Conservation (phyloP, 2,888 invertebrate species). For the Gari tellinella region DNA sequence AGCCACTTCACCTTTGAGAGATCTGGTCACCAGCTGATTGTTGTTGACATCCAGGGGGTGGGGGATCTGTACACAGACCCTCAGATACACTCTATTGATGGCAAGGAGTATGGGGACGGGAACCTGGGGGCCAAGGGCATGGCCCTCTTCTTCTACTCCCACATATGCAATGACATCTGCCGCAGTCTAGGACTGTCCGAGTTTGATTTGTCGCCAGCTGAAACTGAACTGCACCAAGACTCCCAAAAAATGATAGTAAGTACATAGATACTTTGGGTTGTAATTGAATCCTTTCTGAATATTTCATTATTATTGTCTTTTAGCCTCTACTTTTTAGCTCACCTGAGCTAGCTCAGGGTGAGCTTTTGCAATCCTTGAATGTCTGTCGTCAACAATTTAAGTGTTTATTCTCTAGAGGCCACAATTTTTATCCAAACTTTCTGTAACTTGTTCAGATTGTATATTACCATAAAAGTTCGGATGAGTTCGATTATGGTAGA, state of each 20-base stretch:
- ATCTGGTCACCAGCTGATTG: constrained; percentile 87
- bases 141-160: constrained; percentile 87
- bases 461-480: no score
- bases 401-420: no score
- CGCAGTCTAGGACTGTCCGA: constrained; percentile 85
- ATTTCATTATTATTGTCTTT: no score
- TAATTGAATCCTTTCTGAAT: neutral
- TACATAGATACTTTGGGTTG: no score
- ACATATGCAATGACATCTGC: constrained; percentile 87
- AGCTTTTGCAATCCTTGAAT: no score
- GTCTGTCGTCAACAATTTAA: no score
- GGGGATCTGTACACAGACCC: constrained; percentile 87
- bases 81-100: constrained; percentile 86
- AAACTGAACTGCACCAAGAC: constrained; percentile 72
- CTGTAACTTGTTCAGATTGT: no score
- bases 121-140: constrained; percentile 87
- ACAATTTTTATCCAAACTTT: no score
- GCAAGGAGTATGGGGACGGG: constrained; percentile 86
- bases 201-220: constrained; percentile 86
- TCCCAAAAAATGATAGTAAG: constrained; percentile 68
- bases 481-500: no score
- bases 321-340: no score
- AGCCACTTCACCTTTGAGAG: constrained; percentile 87
- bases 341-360: no score
- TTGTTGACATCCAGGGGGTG: constrained; percentile 87